Conservation (phyloP, 2,113 vertebrate species). For the Coptodon bakossiorum region DNA sequence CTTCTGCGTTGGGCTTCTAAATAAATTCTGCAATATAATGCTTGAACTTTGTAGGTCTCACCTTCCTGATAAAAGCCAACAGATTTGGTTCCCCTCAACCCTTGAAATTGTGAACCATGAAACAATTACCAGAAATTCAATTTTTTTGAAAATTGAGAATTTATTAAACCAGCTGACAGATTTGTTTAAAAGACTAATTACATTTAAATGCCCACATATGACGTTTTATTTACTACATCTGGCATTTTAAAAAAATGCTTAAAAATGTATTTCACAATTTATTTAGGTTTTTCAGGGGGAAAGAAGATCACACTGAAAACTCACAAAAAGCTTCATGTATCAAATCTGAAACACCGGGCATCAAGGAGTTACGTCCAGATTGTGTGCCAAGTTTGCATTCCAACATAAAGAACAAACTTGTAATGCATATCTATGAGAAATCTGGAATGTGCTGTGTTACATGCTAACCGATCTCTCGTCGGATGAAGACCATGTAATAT, state of each 20-base stretch:
- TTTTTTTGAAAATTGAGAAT: background rate
- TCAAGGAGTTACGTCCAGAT: background rate
- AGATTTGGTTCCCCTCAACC: background rate
- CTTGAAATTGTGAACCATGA: background rate
- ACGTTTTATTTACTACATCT: background rate
- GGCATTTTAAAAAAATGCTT: fast-evolving
- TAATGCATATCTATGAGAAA: background rate
- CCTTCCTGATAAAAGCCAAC: background rate
- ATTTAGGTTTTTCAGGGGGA: background rate
- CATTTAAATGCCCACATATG: background rate
- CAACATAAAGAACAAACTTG: background rate
- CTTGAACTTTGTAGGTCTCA: background rate
- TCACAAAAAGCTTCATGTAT: background rate
- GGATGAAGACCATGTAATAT: background rate
- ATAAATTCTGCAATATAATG: background rate
- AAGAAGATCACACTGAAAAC: background rate
- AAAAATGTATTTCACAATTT: background rate
- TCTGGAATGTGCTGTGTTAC: background rate
- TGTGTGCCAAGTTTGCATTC: background rate
- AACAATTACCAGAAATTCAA: background rate
- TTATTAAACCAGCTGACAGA: background rate
- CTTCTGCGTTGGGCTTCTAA: background rate
- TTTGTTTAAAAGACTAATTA: fast-evolving
- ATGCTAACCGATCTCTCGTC: background rate
- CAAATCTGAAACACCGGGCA: background rate